phyloP scores from a whole-genome alignment of 1,140 invertebrate genomes.

The Oreohelix idahoensis region DNA sequence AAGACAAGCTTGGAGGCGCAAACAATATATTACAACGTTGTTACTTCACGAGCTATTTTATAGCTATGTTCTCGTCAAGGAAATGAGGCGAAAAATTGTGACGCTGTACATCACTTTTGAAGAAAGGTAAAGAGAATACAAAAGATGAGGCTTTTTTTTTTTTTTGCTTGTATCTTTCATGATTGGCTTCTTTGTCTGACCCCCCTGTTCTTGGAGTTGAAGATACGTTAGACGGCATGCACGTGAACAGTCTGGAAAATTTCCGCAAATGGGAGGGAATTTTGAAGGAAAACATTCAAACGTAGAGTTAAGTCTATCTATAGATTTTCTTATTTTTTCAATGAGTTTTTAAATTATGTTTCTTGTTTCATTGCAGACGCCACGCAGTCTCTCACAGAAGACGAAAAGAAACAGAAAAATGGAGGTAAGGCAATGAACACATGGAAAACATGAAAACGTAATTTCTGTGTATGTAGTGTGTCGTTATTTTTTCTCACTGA shows the following conservation, averaged over 20 bases:
- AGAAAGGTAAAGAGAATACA: neutral
- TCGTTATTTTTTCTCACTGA: neutral
- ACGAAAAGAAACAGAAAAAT: conserved; percentile 59
- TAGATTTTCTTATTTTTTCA: conserved; percentile 1
- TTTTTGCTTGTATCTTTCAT: neutral
- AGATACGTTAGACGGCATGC: neutral
- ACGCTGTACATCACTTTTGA: neutral
- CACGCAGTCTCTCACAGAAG: conserved; percentile 49
- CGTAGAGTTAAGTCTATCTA: too few species aligned
- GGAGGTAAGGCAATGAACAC: conserved; percentile 43
- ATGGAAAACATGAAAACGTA: neutral
- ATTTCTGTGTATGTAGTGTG: too few species aligned
- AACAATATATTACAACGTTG: neutral
- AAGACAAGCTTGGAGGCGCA: neutral
- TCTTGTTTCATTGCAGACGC: conserved; percentile 42
- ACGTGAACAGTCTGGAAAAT: neutral
- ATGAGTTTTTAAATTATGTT: neutral
- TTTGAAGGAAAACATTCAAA: too few species aligned
- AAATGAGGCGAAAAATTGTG: neutral
- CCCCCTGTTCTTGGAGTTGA: neutral
- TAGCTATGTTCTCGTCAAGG: neutral
- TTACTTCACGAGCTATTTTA: neutral
- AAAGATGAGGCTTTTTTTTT: neutral
- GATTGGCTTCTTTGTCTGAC: neutral
- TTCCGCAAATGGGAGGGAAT: too few species aligned